Percentiles rank a stretch among this genome's conserved stretches.
phyloP scores from a whole-genome alignment of 2,113 vertebrate genomes.

The Brienomyrus longianalis region DNA sequence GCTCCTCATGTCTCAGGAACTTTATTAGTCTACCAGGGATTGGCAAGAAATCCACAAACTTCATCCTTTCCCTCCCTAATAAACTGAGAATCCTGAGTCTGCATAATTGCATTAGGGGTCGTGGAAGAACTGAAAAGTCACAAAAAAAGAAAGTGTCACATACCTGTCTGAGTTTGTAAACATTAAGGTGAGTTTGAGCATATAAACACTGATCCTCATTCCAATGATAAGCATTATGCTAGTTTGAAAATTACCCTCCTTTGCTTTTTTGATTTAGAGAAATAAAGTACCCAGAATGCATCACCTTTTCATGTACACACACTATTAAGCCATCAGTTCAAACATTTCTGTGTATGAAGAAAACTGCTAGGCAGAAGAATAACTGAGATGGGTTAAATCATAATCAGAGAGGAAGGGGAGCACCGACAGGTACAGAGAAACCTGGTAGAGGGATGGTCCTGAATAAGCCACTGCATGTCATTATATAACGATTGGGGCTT shows the following conservation, averaged over 20 bases:
- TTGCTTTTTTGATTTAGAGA: neutral
- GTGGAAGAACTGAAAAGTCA: slow-evolving; percentile 15
- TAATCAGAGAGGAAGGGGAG: neutral
- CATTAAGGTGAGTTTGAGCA: neutral
- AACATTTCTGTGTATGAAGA: neutral
- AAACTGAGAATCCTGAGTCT: neutral
- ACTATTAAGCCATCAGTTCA: neutral
- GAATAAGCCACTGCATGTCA: neutral
- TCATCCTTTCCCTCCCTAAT: neutral
- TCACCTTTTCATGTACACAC: neutral
- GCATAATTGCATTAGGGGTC: slow-evolving; percentile 18
- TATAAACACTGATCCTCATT: neutral
- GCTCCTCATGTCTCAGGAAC: slow-evolving; percentile 17
- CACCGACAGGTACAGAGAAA: neutral
- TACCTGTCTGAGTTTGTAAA: neutral
- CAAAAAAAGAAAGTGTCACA: neutral
- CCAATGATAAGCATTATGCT: neutral
- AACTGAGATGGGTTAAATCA: neutral
- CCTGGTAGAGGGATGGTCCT: neutral
- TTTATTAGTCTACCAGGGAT: slow-evolving; percentile 12
- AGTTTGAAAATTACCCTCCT: neutral
- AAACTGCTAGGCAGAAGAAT: neutral
- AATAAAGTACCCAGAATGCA: neutral
- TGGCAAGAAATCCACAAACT: neutral
- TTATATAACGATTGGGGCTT: neutral